phyloP scores from a whole-genome alignment of 2,113 vertebrate genomes.

The Cairina moschata region DNA sequence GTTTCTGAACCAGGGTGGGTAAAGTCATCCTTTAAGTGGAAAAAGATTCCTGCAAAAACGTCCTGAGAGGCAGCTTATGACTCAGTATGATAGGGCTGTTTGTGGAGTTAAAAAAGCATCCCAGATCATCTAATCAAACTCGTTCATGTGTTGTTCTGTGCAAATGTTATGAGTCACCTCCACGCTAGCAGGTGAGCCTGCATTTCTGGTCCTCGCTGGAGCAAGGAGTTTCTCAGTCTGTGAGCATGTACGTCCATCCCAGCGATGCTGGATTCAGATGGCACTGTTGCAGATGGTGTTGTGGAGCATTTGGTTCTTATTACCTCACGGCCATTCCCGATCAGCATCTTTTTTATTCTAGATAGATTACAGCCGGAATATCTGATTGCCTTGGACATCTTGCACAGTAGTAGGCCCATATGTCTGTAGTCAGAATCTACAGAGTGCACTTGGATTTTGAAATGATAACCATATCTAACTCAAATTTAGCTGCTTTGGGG shows the following conservation, averaged over 20 bases:
- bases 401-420: constrained; percentile 32
- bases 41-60: background rate
- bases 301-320: background rate
- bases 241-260: background rate
- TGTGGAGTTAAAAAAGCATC: background rate
- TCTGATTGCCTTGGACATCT: constrained; percentile 46
- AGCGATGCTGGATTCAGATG: background rate
- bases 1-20: background rate
- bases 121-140: background rate
- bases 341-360: background rate
- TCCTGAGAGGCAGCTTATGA: background rate
- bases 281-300: background rate
- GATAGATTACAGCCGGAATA: constrained; percentile 10
- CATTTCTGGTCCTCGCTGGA: background rate
- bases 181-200: background rate
- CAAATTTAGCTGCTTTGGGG: background rate
- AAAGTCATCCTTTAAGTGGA: background rate
- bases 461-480: background rate
- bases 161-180: background rate
- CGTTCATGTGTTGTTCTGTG: background rate
- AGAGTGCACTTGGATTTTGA: constrained; percentile 42
- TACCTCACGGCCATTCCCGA: background rate
- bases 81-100: background rate
- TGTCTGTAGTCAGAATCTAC: constrained; percentile 15
- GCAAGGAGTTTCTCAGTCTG: background rate